Evolutionary conservation across 2,113 vertebrate genomes (phyloP).

Genomic region (Hippocampus comes): DNA sequence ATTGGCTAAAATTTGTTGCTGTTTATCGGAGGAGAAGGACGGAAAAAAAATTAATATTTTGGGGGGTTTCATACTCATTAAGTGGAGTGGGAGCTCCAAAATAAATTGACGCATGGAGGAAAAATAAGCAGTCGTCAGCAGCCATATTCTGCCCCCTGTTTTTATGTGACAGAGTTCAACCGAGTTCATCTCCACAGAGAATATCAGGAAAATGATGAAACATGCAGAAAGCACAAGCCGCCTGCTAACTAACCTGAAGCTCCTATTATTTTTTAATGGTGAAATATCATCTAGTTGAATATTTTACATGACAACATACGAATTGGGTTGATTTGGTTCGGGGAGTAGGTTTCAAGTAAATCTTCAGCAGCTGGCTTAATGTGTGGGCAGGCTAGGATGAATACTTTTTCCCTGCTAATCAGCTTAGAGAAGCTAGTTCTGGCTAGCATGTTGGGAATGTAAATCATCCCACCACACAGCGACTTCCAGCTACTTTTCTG

Average conservation of each 20-base stretch:
- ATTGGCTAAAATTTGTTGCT: neutral
- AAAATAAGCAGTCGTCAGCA: slow-evolving; percentile 8
- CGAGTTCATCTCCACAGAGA: slow-evolving; percentile 27
- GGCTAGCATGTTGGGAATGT: neutral
- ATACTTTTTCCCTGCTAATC: slow-evolving; percentile 4
- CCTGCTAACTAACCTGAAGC: slow-evolving; percentile 28
- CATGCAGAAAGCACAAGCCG: slow-evolving; percentile 38
- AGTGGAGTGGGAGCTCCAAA: slow-evolving; percentile 12
- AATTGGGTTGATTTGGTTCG: neutral
- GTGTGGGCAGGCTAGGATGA: slow-evolving; percentile 10
- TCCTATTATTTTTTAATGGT: slow-evolving; percentile 21
- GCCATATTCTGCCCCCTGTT: neutral
- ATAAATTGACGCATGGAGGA: slow-evolving; percentile 7
- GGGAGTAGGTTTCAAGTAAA: neutral
- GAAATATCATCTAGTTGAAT: slow-evolving; percentile 25
- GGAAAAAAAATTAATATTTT: slow-evolving; percentile 1
- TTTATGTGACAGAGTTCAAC: slow-evolving; percentile 18
- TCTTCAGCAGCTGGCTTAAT: neutral
- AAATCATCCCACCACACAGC: neutral
- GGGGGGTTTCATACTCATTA: neutral
- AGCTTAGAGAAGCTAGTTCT: slow-evolving; percentile 3
- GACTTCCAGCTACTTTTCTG: neutral
- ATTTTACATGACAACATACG: slow-evolving; percentile 13
- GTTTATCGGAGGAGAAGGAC: neutral
- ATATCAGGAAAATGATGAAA: slow-evolving; percentile 64